Evolutionary conservation across 2,797 vertebrate species (phyloP).

Genomic region (Pangasius krempfi): DNA sequence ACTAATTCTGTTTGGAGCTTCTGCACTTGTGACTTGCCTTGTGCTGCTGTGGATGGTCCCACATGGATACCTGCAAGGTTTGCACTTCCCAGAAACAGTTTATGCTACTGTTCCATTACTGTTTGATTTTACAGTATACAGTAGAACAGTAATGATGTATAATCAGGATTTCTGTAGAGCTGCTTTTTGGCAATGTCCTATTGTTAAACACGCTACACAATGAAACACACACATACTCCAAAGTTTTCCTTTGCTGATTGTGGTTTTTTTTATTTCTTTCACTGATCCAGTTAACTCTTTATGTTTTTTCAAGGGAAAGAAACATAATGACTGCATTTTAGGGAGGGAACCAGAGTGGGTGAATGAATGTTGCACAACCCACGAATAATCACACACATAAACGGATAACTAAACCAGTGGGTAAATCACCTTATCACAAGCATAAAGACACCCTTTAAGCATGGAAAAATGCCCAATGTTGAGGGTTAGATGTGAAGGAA

Average conservation of each 20-base stretch:
- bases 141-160: not conserved
- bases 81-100: not conserved
- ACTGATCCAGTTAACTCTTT: conserved; percentile 53
- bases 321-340: conserved; percentile 47
- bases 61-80: not conserved
- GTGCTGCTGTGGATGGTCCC: not conserved
- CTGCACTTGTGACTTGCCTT: not conserved
- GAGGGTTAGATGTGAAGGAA: conserved; percentile 64
- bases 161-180: not conserved
- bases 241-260: conserved; percentile 46
- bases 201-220: not conserved
- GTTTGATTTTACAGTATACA: not conserved
- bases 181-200: not conserved
- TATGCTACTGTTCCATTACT: not conserved
- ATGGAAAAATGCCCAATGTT: conserved; percentile 30
- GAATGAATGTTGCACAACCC: conserved; percentile 59
- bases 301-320: conserved; percentile 29
- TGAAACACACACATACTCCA: not conserved
- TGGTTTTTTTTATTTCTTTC: conserved; percentile 44
- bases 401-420: conserved; percentile 60
- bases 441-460: conserved; percentile 61
- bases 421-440: conserved; percentile 73
- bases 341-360: conserved; percentile 57
- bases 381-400: conserved; percentile 69
- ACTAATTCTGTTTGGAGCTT: not conserved